Evolutionary conservation across 1,140 invertebrate genomes (phyloP).

Genomic region (Chionoecetes opilio): DNA sequence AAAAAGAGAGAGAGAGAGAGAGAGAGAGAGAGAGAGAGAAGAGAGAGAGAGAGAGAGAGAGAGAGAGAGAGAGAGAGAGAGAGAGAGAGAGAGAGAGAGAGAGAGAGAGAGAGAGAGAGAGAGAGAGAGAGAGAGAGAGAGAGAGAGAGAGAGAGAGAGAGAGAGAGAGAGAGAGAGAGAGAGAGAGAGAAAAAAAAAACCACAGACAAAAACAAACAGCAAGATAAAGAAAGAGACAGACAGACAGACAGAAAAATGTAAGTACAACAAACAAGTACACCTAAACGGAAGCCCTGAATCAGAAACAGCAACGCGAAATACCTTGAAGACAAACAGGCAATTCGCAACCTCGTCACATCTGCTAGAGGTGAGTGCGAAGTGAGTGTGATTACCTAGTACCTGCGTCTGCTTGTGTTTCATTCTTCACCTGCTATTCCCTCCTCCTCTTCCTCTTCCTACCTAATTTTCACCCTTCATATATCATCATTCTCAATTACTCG

Average conservation of each 20-base stretch:
- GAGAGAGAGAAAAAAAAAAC: not conserved
- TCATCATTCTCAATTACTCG: constrained; percentile 33
- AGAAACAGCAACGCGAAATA: constrained; percentile 5
- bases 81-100: not conserved
- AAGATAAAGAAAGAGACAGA: constrained; percentile 36
- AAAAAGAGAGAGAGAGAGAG: constrained; percentile 48
- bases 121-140: constrained; percentile 1
- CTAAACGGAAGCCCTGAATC: not conserved
- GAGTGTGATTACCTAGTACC: constrained; percentile 63
- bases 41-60: not conserved
- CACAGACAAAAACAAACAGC: constrained; percentile 43
- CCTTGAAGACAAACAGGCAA: constrained; percentile 30
- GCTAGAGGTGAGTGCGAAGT: constrained; percentile 61
- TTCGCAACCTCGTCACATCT: constrained; percentile 57
- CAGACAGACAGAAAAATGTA: constrained; percentile 37
- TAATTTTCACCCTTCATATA: not conserved
- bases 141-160: not conserved
- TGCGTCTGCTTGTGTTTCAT: constrained; percentile 52
- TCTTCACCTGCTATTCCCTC: constrained; percentile 11
- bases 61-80: not conserved
- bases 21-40: constrained; percentile 13
- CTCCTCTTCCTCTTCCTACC: not conserved
- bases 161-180: not conserved
- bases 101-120: not conserved
- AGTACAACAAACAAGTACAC: constrained; percentile 40